These are phyloP conservation scores for Tapirus terrestris DNA, from an alignment of 2,113 vertebrate genomes.

Conservation along the genomic window DNA sequence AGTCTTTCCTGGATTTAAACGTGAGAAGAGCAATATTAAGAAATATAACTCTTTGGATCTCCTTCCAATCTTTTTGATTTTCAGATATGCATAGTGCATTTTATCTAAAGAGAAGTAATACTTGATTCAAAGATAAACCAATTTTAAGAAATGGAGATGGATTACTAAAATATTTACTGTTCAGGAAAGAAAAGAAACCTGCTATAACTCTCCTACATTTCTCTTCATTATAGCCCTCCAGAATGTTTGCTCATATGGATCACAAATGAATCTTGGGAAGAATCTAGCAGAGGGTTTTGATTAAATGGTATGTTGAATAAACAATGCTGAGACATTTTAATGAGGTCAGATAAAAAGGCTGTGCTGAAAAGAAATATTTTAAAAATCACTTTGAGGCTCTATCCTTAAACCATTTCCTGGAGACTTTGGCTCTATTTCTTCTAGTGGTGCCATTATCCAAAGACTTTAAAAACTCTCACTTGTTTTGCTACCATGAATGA, in stretches of 20 bases:
- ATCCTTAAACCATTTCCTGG: constrained; percentile 22
- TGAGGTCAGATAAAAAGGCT: constrained; percentile 81
- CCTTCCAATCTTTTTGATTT: constrained; percentile 25
- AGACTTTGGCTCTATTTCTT: background rate
- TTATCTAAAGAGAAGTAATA: constrained; percentile 46
- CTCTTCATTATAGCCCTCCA: constrained; percentile 77
- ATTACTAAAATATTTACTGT: constrained; percentile 79
- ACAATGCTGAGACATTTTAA: constrained; percentile 73
- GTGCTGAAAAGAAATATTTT: constrained; percentile 61
- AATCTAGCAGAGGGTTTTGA: constrained; percentile 78
- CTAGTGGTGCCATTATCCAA: background rate
- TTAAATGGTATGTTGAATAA: constrained; percentile 81
- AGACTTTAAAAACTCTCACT: background rate
- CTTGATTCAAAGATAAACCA: constrained; percentile 44
- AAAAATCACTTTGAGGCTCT: constrained; percentile 28
- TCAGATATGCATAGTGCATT: background rate
- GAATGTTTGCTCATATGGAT: constrained; percentile 81
- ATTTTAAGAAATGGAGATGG: constrained; percentile 72
- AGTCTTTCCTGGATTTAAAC: background rate
- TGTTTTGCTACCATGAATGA: background rate
- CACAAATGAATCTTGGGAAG: constrained; percentile 81
- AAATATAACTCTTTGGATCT: background rate
- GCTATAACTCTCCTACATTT: constrained; percentile 70
- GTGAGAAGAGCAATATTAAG: background rate
- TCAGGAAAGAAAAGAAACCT: constrained; percentile 33